Evolutionary conservation across 2,888 invertebrate genomes (phyloP).

Genomic region (Rhopalosiphum nymphaeae): DNA sequence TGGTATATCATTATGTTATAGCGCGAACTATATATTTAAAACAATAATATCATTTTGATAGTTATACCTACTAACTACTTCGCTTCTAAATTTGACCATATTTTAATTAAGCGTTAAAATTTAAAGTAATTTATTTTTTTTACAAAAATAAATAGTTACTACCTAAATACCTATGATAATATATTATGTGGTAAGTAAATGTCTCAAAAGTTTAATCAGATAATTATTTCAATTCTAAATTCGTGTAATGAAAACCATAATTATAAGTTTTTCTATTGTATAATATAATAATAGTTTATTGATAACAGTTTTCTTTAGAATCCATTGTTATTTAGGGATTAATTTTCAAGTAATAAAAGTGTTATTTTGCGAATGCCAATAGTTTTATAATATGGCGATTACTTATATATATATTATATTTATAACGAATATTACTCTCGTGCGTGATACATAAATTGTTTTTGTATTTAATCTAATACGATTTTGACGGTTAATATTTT

Average conservation of each 20-base stretch:
- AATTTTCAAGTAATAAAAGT: neutral
- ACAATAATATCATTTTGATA: neutral
- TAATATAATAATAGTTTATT: neutral
- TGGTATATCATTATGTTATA: neutral
- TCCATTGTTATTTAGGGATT: neutral
- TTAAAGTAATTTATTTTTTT: neutral
- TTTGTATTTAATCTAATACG: neutral
- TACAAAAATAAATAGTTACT: neutral
- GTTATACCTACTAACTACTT: neutral
- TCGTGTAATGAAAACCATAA: neutral
- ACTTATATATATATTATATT: neutral
- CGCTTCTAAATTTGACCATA: neutral
- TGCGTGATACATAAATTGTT: neutral
- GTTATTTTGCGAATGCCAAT: neutral
- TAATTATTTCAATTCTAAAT: neutral
- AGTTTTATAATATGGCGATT: neutral
- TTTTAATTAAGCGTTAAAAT: neutral
- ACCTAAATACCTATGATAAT: neutral
- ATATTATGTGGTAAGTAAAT: neutral
- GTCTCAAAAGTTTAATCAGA: neutral
- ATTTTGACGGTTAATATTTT: neutral
- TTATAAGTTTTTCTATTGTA: neutral
- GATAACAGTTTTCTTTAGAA: neutral
- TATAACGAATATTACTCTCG: neutral
- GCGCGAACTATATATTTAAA: neutral